phyloP scores from a whole-genome alignment of 1,140 invertebrate genomes.

The Daktulosphaira vitifoliae region DNA sequence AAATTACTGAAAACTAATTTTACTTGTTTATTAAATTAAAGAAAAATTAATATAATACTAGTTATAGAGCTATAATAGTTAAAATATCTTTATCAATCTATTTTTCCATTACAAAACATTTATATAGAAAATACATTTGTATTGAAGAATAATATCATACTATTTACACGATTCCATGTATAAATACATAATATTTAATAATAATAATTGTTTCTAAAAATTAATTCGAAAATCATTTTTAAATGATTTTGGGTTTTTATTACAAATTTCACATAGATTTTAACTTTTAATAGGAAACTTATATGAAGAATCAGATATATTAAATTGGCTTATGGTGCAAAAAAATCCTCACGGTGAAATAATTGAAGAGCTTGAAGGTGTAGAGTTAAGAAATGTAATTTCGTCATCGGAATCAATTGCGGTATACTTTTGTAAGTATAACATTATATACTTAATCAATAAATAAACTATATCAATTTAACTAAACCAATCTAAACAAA shows the following conservation, averaged over 20 bases:
- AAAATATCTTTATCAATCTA: not conserved
- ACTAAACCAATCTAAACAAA: slow-evolving; percentile 1
- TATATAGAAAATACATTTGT: no score
- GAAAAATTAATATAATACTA: not conserved
- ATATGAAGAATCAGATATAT: slow-evolving; percentile 77
- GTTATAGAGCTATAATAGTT: not conserved
- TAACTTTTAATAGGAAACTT: slow-evolving; percentile 82
- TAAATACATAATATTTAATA: no score
- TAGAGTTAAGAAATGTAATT: slow-evolving; percentile 68
- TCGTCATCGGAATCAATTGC: slow-evolving; percentile 73
- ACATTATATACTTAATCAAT: not conserved
- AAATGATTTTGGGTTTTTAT: no score
- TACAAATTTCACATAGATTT: no score
- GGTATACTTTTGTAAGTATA: slow-evolving; percentile 82
- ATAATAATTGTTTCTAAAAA: no score
- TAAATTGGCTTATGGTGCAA: slow-evolving; percentile 82
- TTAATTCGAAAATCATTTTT: no score
- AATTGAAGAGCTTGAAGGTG: slow-evolving; percentile 80
- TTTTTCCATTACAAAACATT: no score
- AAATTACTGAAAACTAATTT: slow-evolving; percentile 1
- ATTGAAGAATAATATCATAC: no score
- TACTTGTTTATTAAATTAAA: not conserved
- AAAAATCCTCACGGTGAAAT: slow-evolving; percentile 83
- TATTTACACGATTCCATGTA: no score
- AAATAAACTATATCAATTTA: no score